These are phyloP conservation scores for Puma concolor DNA, from an alignment of 2,113 vertebrate species.

Conservation along the genomic window DNA sequence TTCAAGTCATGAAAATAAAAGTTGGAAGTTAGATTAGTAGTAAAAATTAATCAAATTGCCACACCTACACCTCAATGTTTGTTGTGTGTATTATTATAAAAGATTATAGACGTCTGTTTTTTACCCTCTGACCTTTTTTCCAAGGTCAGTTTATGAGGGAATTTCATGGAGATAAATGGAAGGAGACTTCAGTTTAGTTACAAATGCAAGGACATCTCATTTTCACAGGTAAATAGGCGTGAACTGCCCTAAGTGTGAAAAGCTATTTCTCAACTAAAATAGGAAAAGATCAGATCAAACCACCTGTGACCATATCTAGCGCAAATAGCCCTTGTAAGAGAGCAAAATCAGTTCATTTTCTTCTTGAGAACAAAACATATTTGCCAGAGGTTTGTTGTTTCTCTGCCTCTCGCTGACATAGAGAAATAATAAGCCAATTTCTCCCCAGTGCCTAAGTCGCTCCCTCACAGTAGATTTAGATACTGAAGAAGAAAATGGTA, in stretches of 20 bases:
- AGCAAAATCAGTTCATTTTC: constrained; percentile 75
- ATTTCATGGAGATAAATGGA: constrained; percentile 59
- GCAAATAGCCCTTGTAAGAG: constrained; percentile 72
- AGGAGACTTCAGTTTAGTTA: constrained; percentile 55
- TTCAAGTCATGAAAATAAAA: constrained; percentile 13
- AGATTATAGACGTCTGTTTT: background rate
- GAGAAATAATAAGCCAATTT: constrained; percentile 64
- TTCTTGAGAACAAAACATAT: constrained; percentile 59
- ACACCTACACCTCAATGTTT: background rate
- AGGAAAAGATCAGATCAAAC: constrained; percentile 65
- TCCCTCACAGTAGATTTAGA: background rate
- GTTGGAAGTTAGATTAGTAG: background rate
- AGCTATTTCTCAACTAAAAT: constrained; percentile 75
- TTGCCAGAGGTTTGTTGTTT: constrained; percentile 62
- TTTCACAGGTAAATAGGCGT: constrained; percentile 72
- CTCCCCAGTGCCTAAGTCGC: background rate
- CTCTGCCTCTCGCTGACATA: constrained; percentile 39
- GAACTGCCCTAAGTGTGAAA: constrained; percentile 71
- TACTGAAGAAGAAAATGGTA: background rate
- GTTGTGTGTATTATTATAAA: background rate
- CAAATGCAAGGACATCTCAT: constrained; percentile 53
- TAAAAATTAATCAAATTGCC: background rate
- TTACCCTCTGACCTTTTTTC: background rate
- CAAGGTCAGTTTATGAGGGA: background rate
- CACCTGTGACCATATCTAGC: constrained; percentile 64